Evolutionary conservation across 2,888 invertebrate genomes (phyloP).

Genomic region (Tetranychus truncatus): DNA sequence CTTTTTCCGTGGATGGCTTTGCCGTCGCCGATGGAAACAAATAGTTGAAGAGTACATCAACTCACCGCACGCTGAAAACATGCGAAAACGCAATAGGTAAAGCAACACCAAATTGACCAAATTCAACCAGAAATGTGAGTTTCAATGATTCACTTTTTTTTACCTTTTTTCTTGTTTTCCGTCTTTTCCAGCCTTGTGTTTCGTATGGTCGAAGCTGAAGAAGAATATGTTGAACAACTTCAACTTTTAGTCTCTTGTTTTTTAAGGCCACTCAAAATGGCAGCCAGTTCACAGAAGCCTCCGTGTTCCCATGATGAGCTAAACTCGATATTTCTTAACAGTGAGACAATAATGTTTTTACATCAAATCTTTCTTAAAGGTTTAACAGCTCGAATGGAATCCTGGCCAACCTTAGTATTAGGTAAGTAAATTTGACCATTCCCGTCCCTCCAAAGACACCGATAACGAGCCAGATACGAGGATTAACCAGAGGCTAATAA

Average conservation of each 20-base stretch:
- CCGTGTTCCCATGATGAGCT: constrained; percentile 82
- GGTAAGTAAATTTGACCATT: constrained; percentile 40
- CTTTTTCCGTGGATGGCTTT: constrained; percentile 81
- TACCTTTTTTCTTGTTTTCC: not conserved
- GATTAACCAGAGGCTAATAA: too few species aligned
- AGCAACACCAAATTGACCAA: not conserved
- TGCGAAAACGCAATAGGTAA: constrained; percentile 72
- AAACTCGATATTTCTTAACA: constrained; percentile 75
- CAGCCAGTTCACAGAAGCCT: constrained; percentile 76
- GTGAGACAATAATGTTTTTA: constrained; percentile 72
- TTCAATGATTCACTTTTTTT: not conserved
- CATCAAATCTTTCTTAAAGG: constrained; percentile 88
- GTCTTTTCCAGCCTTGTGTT: constrained; percentile 49
- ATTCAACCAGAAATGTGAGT: not conserved
- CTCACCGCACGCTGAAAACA: constrained; percentile 79
- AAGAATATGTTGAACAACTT: constrained; percentile 77
- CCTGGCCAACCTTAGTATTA: constrained; percentile 77
- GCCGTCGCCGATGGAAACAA: constrained; percentile 76
- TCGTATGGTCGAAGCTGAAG: constrained; percentile 79
- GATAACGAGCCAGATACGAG: too few species aligned
- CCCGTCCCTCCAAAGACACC: not conserved
- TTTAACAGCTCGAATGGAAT: constrained; percentile 70
- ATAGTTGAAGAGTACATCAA: constrained; percentile 85
- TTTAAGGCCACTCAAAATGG: constrained; percentile 75
- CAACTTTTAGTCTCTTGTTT: constrained; percentile 68